phyloP scores from a whole-genome alignment of 2,888 invertebrate species.

The Sisyra terminalis region DNA sequence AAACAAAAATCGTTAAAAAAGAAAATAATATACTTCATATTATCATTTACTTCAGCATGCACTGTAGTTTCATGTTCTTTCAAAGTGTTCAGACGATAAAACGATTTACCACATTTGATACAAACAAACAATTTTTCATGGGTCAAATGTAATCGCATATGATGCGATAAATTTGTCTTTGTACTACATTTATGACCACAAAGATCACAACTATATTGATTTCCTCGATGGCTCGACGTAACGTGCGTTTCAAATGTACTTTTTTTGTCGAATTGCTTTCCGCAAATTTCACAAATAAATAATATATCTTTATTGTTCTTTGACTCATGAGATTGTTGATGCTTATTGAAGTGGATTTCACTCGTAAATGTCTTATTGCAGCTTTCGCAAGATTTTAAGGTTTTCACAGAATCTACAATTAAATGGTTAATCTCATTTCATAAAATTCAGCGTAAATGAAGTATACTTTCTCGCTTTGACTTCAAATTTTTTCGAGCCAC shows the following conservation, averaged over 20 bases:
- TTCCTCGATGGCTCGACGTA: constrained; percentile 20
- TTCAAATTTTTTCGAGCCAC: too few relatives aligned
- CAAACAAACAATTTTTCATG: constrained; percentile 20
- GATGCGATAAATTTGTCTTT: constrained; percentile 21
- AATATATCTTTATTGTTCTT: background rate
- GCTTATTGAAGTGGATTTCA: too few relatives aligned
- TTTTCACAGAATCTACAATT: too few relatives aligned
- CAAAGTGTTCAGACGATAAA: constrained; percentile 21
- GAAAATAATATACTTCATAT: too few relatives aligned
- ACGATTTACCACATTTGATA: constrained; percentile 24
- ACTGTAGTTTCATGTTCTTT: constrained; percentile 23
- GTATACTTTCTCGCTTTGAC: too few relatives aligned
- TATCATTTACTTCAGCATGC: constrained; percentile 15
- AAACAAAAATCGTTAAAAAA: too few relatives aligned
- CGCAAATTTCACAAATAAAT: constrained; percentile 20
- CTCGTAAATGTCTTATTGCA: background rate
- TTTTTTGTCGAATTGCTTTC: constrained; percentile 20
- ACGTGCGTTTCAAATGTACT: constrained; percentile 21
- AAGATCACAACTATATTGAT: constrained; percentile 18
- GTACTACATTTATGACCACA: constrained; percentile 21
- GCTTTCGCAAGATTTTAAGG: too few relatives aligned
- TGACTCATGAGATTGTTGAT: too few relatives aligned
- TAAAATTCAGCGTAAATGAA: too few relatives aligned
- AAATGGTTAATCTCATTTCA: too few relatives aligned
- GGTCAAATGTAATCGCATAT: constrained; percentile 21